phyloP scores from a whole-genome alignment of 2,113 vertebrate species.

The Bufo bufo region DNA sequence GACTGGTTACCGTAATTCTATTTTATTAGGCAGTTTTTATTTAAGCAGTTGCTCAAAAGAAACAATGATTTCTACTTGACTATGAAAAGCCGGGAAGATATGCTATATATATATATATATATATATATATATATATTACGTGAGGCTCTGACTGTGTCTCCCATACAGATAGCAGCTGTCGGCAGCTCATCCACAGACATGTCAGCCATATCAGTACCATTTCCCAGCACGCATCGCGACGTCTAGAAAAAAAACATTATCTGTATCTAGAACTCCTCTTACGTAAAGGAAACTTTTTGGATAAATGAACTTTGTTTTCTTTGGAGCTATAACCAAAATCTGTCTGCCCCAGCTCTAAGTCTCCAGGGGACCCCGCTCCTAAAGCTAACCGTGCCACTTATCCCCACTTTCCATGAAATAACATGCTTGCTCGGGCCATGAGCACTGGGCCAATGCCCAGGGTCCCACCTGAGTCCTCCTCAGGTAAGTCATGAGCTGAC shows the following conservation, averaged over 20 bases:
- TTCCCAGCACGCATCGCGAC: neutral
- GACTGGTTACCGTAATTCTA: neutral
- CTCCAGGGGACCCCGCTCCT: too few relatives aligned
- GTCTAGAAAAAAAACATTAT: neutral
- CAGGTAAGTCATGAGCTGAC: too few relatives aligned
- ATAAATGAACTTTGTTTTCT: neutral
- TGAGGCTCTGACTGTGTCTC: neutral
- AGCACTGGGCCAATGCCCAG: too few relatives aligned
- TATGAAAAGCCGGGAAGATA: neutral
- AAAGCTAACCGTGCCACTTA: too few relatives aligned
- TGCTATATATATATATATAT: neutral
- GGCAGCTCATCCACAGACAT: neutral
- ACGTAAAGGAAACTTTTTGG: neutral
- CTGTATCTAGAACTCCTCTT: neutral
- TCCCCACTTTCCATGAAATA: too few relatives aligned
- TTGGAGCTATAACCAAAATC: neutral
- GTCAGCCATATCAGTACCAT: neutral
- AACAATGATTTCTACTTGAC: neutral
- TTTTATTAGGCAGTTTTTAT: too few relatives aligned
- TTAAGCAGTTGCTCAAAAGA: too few relatives aligned
- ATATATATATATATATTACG: neutral
- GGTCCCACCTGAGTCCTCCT: too few relatives aligned
- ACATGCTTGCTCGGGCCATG: too few relatives aligned
- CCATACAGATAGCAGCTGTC: conserved; percentile 10
- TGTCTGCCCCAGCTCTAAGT: neutral